phyloP scores from a whole-genome alignment of 2,888 invertebrate species.

The Eubasilissa splendida region DNA sequence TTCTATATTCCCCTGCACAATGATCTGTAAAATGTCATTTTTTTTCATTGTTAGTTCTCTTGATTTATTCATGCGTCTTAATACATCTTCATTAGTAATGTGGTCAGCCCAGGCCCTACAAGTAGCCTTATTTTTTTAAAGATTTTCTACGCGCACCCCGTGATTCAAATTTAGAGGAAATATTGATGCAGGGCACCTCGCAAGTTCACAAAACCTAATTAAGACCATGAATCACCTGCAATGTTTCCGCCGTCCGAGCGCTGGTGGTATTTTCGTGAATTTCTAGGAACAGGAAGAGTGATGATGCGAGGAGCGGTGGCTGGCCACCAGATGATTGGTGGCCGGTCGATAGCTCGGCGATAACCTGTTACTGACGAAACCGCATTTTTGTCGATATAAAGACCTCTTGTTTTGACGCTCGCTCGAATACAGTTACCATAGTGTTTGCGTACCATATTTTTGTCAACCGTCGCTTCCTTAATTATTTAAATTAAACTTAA shows the following conservation, averaged over 20 bases:
- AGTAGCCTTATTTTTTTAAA: too few relatives aligned
- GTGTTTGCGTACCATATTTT: slow-evolving; percentile 2
- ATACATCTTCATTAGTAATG: too few relatives aligned
- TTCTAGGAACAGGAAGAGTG: slow-evolving; percentile 1
- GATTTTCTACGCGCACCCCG: too few relatives aligned
- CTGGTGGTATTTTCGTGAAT: neutral
- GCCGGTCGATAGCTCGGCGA: neutral
- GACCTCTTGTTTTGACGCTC: slow-evolving; percentile 10
- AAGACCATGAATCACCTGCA: neutral
- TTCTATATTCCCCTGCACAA: too few relatives aligned
- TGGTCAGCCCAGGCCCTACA: too few relatives aligned
- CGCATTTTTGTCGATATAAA: slow-evolving; percentile 31
- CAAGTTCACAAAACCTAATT: too few relatives aligned
- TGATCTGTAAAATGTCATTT: too few relatives aligned
- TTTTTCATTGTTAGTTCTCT: too few relatives aligned
- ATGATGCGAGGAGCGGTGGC: neutral
- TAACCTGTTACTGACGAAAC: slow-evolving; percentile 21
- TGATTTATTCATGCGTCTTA: too few relatives aligned
- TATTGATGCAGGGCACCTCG: too few relatives aligned
- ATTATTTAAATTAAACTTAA: too few relatives aligned
- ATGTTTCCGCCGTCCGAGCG: neutral
- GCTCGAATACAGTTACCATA: neutral
- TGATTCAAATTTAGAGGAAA: too few relatives aligned
- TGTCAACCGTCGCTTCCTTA: neutral
- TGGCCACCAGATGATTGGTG: neutral